Evolutionary conservation across 2,797 vertebrate species (phyloP).

Genomic region (Discoglossus pictus): DNA sequence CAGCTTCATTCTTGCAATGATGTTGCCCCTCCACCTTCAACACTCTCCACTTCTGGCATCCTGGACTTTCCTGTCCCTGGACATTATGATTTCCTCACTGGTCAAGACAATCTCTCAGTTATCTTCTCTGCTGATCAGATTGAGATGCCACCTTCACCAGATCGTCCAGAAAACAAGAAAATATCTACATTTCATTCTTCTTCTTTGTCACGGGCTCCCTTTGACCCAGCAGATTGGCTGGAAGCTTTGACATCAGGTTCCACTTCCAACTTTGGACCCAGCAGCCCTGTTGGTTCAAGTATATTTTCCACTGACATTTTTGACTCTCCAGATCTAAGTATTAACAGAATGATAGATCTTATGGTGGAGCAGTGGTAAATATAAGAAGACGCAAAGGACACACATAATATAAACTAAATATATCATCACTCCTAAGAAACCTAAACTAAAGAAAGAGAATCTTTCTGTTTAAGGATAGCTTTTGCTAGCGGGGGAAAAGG

Average conservation of each 20-base stretch:
- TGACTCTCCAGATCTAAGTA: conserved; percentile 81
- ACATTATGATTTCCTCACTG: conserved; percentile 63
- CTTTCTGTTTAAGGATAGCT: conserved; percentile 21
- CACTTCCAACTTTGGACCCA: conserved; percentile 68
- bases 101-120: conserved; percentile 65
- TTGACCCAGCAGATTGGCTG: conserved; percentile 85
- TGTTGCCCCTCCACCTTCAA: conserved; percentile 13
- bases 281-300: conserved; percentile 73
- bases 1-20: conserved; percentile 38
- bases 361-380: conserved; percentile 62
- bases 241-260: conserved; percentile 77
- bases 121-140: conserved; percentile 73
- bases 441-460: conserved; percentile 33
- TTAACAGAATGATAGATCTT: conserved; percentile 75
- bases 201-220: conserved; percentile 56
- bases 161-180: conserved; percentile 68
- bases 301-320: conserved; percentile 84
- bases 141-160: conserved; percentile 63
- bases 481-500: conserved; percentile 13
- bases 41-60: conserved; percentile 31
- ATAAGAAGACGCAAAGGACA: background rate
- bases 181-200: conserved; percentile 40
- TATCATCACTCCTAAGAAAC: background rate
- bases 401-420: background rate
- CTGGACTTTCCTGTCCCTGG: conserved; percentile 68